A percentile compares a stretch with the other conserved stretches of the same genome.
phyloP scores from a whole-genome alignment of 1,140 invertebrate species.

The Sminthurides bifidus region DNA sequence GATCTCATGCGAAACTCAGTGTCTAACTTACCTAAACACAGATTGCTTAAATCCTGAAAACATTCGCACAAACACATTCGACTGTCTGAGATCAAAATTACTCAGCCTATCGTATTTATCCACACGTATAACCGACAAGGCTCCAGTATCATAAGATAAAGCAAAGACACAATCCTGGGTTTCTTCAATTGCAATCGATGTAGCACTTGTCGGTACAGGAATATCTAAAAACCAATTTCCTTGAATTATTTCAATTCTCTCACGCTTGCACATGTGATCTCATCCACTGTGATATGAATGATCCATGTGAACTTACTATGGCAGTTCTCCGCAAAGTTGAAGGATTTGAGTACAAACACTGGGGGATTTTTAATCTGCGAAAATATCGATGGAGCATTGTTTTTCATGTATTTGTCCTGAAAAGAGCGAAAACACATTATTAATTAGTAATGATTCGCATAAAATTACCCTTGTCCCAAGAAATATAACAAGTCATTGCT shows the following conservation, averaged over 20 bases:
- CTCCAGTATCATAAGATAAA: conserved; percentile 24
- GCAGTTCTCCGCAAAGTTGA: conserved; percentile 22
- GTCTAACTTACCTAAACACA: conserved; percentile 15
- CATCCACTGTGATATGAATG: not conserved
- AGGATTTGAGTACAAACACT: conserved; percentile 17
- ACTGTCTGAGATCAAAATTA: conserved; percentile 24
- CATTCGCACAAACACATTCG: conserved; percentile 23
- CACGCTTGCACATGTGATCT: not conserved
- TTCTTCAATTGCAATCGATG: conserved; percentile 10
- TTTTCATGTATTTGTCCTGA: conserved; percentile 20
- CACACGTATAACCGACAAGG: conserved; percentile 17
- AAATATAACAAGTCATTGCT: not conserved
- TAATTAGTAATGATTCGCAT: not conserved
- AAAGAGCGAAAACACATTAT: conserved; percentile 4
- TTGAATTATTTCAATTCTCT: not conserved
- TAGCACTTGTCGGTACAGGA: conserved; percentile 24
- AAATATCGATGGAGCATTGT: conserved; percentile 26
- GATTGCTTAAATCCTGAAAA: conserved; percentile 14
- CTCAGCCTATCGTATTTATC: conserved; percentile 21
- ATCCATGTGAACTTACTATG: conserved; percentile 21
- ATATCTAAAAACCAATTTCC: conserved; percentile 17
- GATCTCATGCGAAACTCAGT: not conserved
- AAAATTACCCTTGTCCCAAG: not conserved
- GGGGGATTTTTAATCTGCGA: conserved; percentile 20
- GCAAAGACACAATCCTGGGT: conserved; percentile 25